Base-by-base conservation (phyloP, 2,113 vertebrate species). In the Odocoileus hemionus region DNA sequence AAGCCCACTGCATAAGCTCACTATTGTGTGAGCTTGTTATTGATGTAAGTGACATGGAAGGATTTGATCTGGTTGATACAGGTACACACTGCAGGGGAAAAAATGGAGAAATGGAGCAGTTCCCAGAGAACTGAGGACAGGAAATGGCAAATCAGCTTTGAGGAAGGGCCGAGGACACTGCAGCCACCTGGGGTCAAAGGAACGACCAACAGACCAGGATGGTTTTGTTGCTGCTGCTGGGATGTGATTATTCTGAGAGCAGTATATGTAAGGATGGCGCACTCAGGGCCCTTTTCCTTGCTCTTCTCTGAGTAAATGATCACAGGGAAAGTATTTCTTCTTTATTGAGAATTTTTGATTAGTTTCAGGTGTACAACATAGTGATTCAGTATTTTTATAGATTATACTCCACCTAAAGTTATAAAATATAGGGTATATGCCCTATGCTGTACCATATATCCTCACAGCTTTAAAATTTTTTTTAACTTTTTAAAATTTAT, bases 201-300 rank as follows among this genome's bases (percentile, higher is more conserved):
- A 76, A 12, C 17, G 4, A 52, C 39, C n/a, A 30, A 64, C 17
- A 78, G 57, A 84, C 45, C 25, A 80, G 16, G 12, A 26, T 30
- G 21, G 33, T 89, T 80, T 70, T 30, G 79, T 23, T 9, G 47
- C 78, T 82, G 50, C 28, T 67, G 8, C 43, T 36, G 21, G 13
- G 11, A 55, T 1, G 2, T 3, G 17, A 21, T 3, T 45, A 1
- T 16, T 55, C 86, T 47, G 43, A 36, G 86, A 10, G 11, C 19
- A 74, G 86, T 52, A 6, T 36, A 36, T 70, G 9, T 16, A 61
- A 47, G 5, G 4, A 36, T 10, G 14, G 67, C 33, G 54, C 2
- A 1, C 36, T 57, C 7, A 14, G 9, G 6, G 9, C 1, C 21
- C 7, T 16, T 45, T 28, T 43, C 9, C n/a, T n/a, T 10, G 2